Evolutionary conservation across 1,140 invertebrate genomes (phyloP).

Genomic region (Aphis gossypii): DNA sequence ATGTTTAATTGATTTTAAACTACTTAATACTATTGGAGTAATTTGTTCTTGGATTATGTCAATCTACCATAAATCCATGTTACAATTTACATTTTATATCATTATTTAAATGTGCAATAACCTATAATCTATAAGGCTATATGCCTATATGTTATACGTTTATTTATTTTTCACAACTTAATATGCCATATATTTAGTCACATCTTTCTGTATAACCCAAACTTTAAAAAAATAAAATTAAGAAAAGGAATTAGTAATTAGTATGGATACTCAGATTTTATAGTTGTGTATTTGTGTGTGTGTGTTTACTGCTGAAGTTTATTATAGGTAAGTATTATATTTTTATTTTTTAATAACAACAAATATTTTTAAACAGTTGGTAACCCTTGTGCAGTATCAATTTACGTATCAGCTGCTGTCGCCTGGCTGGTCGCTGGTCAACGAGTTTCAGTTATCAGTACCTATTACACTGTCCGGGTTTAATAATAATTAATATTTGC

Average conservation of each 20-base stretch:
- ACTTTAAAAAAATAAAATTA: no score
- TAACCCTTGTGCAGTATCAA: neutral
- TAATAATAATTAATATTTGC: neutral
- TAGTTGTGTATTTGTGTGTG: no score
- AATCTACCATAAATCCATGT: neutral
- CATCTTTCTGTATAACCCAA: no score
- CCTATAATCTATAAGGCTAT: no score
- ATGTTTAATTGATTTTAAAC: neutral
- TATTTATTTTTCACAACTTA: no score
- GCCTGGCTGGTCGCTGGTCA: neutral
- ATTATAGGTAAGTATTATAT: neutral
- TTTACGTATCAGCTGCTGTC: neutral
- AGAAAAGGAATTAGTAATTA: neutral
- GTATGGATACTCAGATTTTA: neutral
- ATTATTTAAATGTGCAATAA: neutral
- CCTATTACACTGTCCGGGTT: neutral
- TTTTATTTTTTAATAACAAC: neutral
- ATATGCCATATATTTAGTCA: no score
- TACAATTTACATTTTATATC: neutral
- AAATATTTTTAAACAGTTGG: constrained; percentile 20
- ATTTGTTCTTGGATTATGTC: neutral
- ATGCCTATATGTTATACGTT: no score
- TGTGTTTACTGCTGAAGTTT: no score
- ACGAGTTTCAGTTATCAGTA: constrained; percentile 31
- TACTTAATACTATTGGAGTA: neutral